Evolutionary conservation across 2,888 invertebrate genomes (phyloP), one percentile per base, ranked within the genome.

Genomic region (Cistogaster globosa): DNA sequence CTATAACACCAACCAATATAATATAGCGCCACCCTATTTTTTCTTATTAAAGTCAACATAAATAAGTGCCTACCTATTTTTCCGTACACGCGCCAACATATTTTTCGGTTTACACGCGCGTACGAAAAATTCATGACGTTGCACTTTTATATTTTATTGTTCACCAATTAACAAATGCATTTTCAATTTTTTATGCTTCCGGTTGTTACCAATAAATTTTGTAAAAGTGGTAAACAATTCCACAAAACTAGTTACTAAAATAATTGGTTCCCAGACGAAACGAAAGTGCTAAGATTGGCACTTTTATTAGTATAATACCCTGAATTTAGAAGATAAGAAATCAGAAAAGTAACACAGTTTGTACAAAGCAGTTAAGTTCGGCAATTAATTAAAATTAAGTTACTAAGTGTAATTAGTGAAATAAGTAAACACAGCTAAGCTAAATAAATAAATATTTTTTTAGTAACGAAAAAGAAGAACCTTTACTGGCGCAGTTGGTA

Each of bases 401-500:
- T 26, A 26, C 2, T 26, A 4, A n/a, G n/a, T n/a, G n/a, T n/a
- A n/a, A n/a, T n/a, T n/a, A n/a, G n/a, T n/a, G n/a, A n/a, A n/a
- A n/a, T n/a, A n/a, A n/a, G n/a, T n/a, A n/a, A n/a, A 26, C 26
- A 26, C 4, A 26, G 4, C 4, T 26, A 26, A 26, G n/a, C n/a
- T 26, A 2, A 26, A 26, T 26, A 26, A 26, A 26, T 26, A 26
- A 26, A 26, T 26, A 26, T 26, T 26, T 26, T 26, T 26, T 26
- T 26, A 2, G 1, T 2, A 53, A 53, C 0, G 18, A 9, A 18
- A 18, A 18, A 9, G 5, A 9, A 26, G n/a, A n/a, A n/a, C 32
- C 26, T 16, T 32, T n/a, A 57, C 26, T 57, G 32, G 57, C 16
- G 57, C 57, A 57, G 57, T 57, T 26, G 26, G 57, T 57, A 57